Evolutionary conservation across 2,888 invertebrate species (phyloP), one percentile per base, ranked within the genome.

Genomic region (Apeira syringaria): DNA sequence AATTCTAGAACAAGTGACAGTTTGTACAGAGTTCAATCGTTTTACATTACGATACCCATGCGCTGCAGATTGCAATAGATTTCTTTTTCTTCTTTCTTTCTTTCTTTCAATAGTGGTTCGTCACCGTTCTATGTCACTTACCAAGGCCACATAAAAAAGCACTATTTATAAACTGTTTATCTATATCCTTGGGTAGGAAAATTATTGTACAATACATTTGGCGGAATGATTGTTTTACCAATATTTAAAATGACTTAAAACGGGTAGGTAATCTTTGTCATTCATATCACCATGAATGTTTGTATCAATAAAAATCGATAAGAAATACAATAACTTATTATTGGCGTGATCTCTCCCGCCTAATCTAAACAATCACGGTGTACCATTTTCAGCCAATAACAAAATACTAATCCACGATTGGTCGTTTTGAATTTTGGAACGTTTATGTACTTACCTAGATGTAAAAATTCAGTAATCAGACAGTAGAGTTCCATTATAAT

Each of bases 401-500:
- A 32, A 20, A 35, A 31, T 5, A 42, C 24, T n/a, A 3, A 10
- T 17, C 7, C 7, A 6, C 27, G 31, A 35, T 45, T 38, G 31
- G 20, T 10, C 15, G 24, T 6, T 33, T 11, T 11, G n/a, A 18
- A 33, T 20, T 17, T 22, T 12, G 13, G 29, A 20, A 32, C 22
- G 35, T 35, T 35, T 5, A 10, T 15, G 25, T 6, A 24, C 24
- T 17, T 25, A 5, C 31, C 31, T 31, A 32, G 26, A 27, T 32
- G 35, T 43, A 32, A 30, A 26, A 32, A 49, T 40, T 49, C 25
- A 42, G 38, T 45, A 49, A 53, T 53, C 50, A 46, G 35, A 34
- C 34, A 39, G 51, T 56, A 51, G 50, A 51, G 41, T 53, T 61
- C 54, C 53, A 59, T n/a, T n/a, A n/a, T 54, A 53, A 66, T 59